Conservation (phyloP, 2,888 invertebrate species). For the Drosophila fulvimacula region DNA sequence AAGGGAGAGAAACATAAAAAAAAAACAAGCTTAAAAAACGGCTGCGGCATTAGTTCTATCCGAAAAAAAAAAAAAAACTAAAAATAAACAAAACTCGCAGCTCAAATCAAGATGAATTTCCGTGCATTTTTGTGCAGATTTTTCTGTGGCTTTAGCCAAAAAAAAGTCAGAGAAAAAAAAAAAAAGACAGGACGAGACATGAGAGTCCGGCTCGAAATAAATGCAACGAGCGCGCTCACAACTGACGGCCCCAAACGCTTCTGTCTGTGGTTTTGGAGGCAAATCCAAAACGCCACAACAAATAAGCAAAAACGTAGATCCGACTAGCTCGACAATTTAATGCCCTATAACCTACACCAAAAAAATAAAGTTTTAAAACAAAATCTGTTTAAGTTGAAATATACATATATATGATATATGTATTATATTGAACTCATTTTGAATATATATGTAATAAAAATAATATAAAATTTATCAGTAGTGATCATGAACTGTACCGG, state of each 20-base stretch:
- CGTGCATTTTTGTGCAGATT: slow-evolving; percentile 75
- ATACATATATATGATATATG: neutral
- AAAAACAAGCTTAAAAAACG: slow-evolving; percentile 23
- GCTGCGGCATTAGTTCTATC: slow-evolving; percentile 46
- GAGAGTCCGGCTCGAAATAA: slow-evolving; percentile 36
- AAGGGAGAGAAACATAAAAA: slow-evolving; percentile 23
- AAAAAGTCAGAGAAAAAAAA: neutral
- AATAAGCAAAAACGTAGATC: slow-evolving; percentile 14
- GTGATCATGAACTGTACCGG: too few species aligned
- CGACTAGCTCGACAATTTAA: neutral
- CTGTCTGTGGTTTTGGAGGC: slow-evolving; percentile 46
- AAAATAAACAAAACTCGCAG: slow-evolving; percentile 22
- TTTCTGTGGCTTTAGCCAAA: slow-evolving; percentile 40
- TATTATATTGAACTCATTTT: too few species aligned
- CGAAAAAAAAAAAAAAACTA: neutral
- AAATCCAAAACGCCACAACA: slow-evolving; percentile 40
- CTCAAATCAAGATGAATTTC: slow-evolving; percentile 79
- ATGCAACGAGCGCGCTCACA: slow-evolving; percentile 34
- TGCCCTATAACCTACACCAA: slow-evolving; percentile 7
- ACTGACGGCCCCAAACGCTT: slow-evolving; percentile 31
- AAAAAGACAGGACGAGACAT: slow-evolving; percentile 36
- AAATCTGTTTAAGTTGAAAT: neutral
- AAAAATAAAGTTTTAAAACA: neutral
- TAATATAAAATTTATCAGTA: too few species aligned
- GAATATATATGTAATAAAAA: too few species aligned